phyloP scores from a whole-genome alignment of 2,888 invertebrate genomes.

The Eristalis pertinax region DNA sequence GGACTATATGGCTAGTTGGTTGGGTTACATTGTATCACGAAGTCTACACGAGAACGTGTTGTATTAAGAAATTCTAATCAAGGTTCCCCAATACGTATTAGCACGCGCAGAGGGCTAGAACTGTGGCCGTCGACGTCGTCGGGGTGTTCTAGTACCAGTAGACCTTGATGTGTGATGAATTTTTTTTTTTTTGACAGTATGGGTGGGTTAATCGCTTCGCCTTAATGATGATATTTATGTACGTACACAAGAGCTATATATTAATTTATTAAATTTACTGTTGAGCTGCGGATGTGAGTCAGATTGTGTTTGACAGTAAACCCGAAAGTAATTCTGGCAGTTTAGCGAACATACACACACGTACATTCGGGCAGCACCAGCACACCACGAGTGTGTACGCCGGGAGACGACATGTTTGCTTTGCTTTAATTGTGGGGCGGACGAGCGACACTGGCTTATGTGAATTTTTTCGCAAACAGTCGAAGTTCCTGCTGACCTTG shows the following conservation, averaged over 20 bases:
- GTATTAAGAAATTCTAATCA: constrained; percentile 43
- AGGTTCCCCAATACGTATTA: constrained; percentile 9
- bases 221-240: constrained; percentile 1
- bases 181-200: neutral
- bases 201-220: neutral
- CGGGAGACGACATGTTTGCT: neutral
- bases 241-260: constrained; percentile 16
- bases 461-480: neutral
- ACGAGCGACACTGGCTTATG: neutral
- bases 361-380: too few relatives aligned
- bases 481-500: constrained; percentile 2
- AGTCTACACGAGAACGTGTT: constrained; percentile 40
- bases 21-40: constrained; percentile 23
- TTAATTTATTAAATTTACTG: neutral
- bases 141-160: neutral
- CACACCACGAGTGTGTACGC: neutral
- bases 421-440: neutral
- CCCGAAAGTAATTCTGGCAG: neutral
- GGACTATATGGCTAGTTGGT: neutral
- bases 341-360: neutral
- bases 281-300: neutral
- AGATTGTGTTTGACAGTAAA: neutral
- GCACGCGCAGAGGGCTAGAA: constrained; percentile 13
- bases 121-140: neutral
- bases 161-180: constrained; percentile 19